Conservation (phyloP, 53 echinoderm and acorn worm species). For the Paelopatides confundens region DNA sequence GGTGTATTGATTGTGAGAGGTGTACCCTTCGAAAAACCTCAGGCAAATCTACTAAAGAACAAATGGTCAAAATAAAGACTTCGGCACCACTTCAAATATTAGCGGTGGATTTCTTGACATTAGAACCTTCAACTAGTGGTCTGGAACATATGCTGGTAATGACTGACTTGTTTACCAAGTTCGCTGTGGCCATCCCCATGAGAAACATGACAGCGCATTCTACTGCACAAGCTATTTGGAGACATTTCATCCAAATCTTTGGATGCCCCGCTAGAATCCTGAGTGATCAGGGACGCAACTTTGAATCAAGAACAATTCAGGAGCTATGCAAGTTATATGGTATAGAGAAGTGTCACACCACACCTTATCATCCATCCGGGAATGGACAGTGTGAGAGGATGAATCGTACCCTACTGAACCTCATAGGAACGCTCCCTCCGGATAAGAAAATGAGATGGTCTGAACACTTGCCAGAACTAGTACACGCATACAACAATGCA, state of each 20-base stretch:
- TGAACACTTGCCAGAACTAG: constrained; percentile 51
- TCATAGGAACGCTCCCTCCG: constrained; percentile 57
- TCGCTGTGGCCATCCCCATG: neutral
- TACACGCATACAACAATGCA: constrained; percentile 61
- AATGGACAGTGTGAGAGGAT: constrained; percentile 66
- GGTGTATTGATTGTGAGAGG: constrained; percentile 24
- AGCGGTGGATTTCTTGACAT: neutral
- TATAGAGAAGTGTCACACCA: constrained; percentile 49
- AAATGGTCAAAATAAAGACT: neutral
- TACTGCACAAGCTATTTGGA: neutral
- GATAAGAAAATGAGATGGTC: constrained; percentile 59
- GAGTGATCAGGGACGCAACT: constrained; percentile 82
- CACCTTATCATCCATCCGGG: constrained; percentile 57
- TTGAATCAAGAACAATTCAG: constrained; percentile 68
- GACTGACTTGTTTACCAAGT: neutral
- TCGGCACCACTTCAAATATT: neutral
- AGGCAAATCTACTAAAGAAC: neutral
- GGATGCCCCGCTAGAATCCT: constrained; percentile 28
- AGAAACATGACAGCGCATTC: neutral
- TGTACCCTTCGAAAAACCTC: constrained; percentile 7
- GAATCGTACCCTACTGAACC: constrained; percentile 76
- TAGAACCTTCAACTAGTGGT: neutral
- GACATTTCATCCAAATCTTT: neutral
- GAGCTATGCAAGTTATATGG: constrained; percentile 62
- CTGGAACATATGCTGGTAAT: neutral